Evolutionary conservation across 1,140 invertebrate genomes (phyloP), one percentile per base, ranked within the genome.

Genomic region (Papilio polyxenes): DNA sequence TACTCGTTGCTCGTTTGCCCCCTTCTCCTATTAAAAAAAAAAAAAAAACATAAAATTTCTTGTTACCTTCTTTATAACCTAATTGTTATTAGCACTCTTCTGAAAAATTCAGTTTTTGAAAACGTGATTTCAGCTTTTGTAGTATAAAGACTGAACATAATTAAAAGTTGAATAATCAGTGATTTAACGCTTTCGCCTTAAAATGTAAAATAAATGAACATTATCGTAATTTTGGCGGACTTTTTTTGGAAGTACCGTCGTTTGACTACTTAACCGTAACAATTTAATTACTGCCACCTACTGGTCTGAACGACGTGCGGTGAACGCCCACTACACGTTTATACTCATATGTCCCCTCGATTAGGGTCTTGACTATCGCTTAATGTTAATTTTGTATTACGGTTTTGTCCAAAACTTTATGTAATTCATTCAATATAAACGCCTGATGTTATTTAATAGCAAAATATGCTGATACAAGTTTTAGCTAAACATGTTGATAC

Each of bases 241-340:
- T 49, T 77, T 82, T 79, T 82, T 83, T 49, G 69, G 78, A 51
- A 37, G 44, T 65, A 20, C 69, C 75, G 51, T 77, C 81, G 80
- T 86, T 79, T 84, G 82, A 83, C 84, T 80, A 65, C 51, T 75
- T 79, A 82, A 53, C 83, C 76, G 85, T 80, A 87, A 86, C 56
- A 75, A 86, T 86, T 87, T 86, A 83, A 87, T 87, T 86, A 83
- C 53, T 81, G 76, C 69, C 48, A 72, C 72, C 56, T 79, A 78
- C 59, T 83, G 80, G 51, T 76, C 72, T 62, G 75, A 51, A 74
- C 76, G 72, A 56, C 48, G 65, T 51, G 65, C 53, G 56, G 51
- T 77, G 23, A 77, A 77, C 48, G 49, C 20, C 65, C 31, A 72
- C 65, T 23, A 9, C 10, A 11, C 76, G 44, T 51, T 3, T 20